Base-by-base conservation (phyloP, 1,140 invertebrate species). In the Sogatella furcifera region DNA sequence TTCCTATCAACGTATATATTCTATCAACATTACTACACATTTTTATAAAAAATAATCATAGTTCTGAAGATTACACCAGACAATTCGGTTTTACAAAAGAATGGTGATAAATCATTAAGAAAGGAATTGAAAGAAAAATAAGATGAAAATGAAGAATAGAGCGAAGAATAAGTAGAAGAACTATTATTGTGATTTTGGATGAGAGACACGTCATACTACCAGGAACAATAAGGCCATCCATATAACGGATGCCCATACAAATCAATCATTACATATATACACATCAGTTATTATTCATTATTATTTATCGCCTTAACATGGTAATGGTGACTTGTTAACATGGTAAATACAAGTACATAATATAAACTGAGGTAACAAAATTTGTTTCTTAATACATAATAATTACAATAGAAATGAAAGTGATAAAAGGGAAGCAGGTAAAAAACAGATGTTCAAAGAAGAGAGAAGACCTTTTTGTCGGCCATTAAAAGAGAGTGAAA, bases 331-430 rank as follows among this genome's bases (percentile, higher is more conserved):
- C 63, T 64, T 64, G 59, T 64, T 58, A 61, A 64, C 46, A 53
- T 62, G 60, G 63, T 61, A 65, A 65, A 62, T 65, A 65, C 60
- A 62, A 65, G 63, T 64, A 62, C 56, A 59, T 59, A 62, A 22
- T 42, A 60, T 58, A 65, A 62, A 59, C 59, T 65, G 63, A 65
- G 63, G 63, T 65, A 65, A 65, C 63, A 62, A 65, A 61, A 59
- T 65, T 65, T 58, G 57, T 57, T 57, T 64, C 63, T 64, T 64
- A 64, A 64, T 62, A 62, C 41, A 60, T 46, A 57, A 49, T 38
- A 57, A 57, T 61, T 55, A 28, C 52, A 62, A 62, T 52, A 54
- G 44, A 59, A 64, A 57, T 55, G 59, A 57, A 64, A 59, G 62
- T 61, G 59, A 60, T 54, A 59, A 55, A 44, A 55, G 53, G 52